Base-by-base conservation (phyloP, 2,797 vertebrate species). In the Lacerta viridis region DNA sequence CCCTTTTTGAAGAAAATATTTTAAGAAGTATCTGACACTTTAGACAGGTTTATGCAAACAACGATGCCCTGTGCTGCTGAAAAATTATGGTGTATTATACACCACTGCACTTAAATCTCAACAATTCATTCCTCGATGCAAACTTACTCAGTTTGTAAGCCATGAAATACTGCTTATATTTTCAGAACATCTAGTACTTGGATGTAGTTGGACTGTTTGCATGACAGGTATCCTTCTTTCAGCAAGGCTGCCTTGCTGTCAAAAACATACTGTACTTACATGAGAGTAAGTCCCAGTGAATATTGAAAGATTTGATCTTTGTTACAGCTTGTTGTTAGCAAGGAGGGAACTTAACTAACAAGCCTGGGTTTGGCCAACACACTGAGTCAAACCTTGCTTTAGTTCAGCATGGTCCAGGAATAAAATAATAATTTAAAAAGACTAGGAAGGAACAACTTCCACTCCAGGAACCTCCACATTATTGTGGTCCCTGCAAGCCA, bases 1-100 rank as follows among this genome's bases (percentile, higher is more conserved):
- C 10, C 84, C 33, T 88, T 92, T 92, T 91, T 92, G 89, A 95
- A 93, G 55, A 94, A 95, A 91, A 90, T 72, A 84, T 91, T 93
- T 92, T 23, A 66, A 90, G 78, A 93, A 90, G 18, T 84, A 84
- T 90, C 71, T n/a, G 89, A 76, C 77, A 13, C 79, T 88, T 82
- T 96, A 93, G 83, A 92, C 88, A 91, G 93, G 91, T 92, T 94
- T 90, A 95, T 90, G 72, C 75, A 80, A 91, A 88, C 75, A 80
- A 90, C 88, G 91, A 84, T 46, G 85, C 72, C 80, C 1, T 74
- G 76, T 88, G 93, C 46, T 41, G 17, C 88, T 87, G 90, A 90
- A 89, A 92, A 91, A 87, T 90, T 88, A 78, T 78, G 36, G 4
- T 85, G 68, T 1, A 27, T 91, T 87, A 85, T 33, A 59, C 2